phyloP scores from a whole-genome alignment of 2,888 invertebrate species.

The Schizotus pectinicornis region DNA sequence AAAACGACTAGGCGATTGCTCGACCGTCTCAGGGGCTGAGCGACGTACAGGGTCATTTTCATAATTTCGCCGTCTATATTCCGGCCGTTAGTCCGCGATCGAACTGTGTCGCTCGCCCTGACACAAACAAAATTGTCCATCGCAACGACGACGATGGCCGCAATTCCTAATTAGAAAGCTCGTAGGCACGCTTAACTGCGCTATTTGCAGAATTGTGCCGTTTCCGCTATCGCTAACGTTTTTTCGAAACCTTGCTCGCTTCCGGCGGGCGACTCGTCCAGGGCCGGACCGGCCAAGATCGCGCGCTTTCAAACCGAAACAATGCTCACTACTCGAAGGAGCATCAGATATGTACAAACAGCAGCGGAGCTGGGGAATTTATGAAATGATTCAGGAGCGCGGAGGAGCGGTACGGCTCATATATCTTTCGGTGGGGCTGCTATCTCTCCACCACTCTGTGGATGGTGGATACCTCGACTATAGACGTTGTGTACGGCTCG shows the following conservation, averaged over 20 bases:
- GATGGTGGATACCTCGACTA: conserved; percentile 31
- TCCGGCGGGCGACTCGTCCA: too few relatives aligned
- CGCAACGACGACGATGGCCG: conserved; percentile 29
- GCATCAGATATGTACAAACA: conserved; percentile 34
- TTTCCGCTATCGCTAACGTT: too few relatives aligned
- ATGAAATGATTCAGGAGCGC: conserved; percentile 47
- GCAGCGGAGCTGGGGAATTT: conserved; percentile 41
- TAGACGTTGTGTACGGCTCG: conserved; percentile 39
- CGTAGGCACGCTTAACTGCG: background rate
- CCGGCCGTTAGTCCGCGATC: conserved; percentile 62
- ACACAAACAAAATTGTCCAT: conserved; percentile 56
- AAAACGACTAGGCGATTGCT: conserved; percentile 35
- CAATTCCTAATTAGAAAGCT: conserved; percentile 16
- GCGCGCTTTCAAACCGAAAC: conserved; percentile 31
- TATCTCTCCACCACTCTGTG: conserved; percentile 22
- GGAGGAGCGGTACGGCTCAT: conserved; percentile 42
- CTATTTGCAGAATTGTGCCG: too few relatives aligned
- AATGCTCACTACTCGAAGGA: conserved; percentile 35
- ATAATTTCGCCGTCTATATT: conserved; percentile 69
- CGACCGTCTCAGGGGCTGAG: conserved; percentile 46
- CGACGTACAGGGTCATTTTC: conserved; percentile 63
- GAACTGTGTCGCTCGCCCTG: conserved; percentile 60
- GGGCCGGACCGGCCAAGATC: too few relatives aligned
- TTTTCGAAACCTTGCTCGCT: too few relatives aligned
- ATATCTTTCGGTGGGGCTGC: conserved; percentile 46